phyloP scores from a whole-genome alignment of 2,888 invertebrate species.

The Scelioninae gen. 2 region DNA sequence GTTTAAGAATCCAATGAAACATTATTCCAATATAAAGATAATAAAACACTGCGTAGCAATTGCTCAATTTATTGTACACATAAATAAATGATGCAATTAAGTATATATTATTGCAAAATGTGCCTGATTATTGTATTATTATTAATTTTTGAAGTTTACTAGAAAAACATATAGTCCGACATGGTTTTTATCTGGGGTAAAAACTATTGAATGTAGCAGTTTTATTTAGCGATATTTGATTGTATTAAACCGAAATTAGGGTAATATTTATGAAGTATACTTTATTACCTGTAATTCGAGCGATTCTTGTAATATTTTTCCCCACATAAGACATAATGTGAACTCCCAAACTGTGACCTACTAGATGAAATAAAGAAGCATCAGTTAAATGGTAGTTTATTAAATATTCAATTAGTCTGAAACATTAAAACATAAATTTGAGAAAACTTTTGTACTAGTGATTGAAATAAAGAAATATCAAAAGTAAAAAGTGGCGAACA shows the following conservation, averaged over 20 bases:
- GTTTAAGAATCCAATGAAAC: no score
- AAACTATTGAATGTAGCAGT: conserved; percentile 23
- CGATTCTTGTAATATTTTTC: conserved; percentile 65
- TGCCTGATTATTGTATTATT: conserved; percentile 23
- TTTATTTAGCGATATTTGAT: conserved; percentile 7
- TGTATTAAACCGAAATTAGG: conserved; percentile 19
- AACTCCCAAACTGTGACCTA: conserved; percentile 72
- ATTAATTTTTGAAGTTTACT: neutral
- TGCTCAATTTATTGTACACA: conserved; percentile 19
- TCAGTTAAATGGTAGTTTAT: conserved; percentile 59
- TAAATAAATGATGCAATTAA: conserved; percentile 2
- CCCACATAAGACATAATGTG: conserved; percentile 70
- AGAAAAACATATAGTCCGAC: conserved; percentile 27
- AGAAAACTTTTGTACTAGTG: conserved; percentile 29
- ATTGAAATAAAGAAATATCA: conserved; percentile 41
- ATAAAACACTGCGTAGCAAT: no score
- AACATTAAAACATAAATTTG: conserved; percentile 14
- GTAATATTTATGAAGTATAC: conserved; percentile 5
- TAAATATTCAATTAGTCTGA: conserved; percentile 65
- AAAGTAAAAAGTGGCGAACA: no score
- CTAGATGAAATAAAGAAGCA: conserved; percentile 65
- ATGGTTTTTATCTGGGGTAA: conserved; percentile 41
- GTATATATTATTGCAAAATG: conserved; percentile 1
- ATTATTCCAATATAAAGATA: no score
- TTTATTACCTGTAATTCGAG: conserved; percentile 77